phyloP scores from a whole-genome alignment of 2,888 invertebrate genomes.

The Leucozona laternaria region DNA sequence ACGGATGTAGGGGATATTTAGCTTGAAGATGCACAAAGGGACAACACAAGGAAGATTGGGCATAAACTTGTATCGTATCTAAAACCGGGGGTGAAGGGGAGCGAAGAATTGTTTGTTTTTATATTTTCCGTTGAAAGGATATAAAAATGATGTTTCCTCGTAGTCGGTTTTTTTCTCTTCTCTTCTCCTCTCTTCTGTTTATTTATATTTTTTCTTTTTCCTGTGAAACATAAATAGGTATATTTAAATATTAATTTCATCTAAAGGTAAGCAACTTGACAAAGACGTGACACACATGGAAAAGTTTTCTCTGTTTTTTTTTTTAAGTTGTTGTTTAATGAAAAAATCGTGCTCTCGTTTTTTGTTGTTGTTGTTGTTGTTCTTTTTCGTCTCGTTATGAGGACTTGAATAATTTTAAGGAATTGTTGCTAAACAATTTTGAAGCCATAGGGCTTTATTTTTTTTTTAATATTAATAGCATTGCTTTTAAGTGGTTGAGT shows the following conservation, averaged over 20 bases:
- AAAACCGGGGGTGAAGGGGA: not conserved
- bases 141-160: constrained; percentile 25
- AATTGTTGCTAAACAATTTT: constrained; percentile 47
- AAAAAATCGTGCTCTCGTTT: constrained; percentile 21
- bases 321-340: not conserved
- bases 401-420: constrained; percentile 33
- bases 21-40: constrained; percentile 61
- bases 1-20: constrained; percentile 52
- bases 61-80: constrained; percentile 17
- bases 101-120: constrained; percentile 38
- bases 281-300: constrained; percentile 54
- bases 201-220: constrained; percentile 21
- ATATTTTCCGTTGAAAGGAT: constrained; percentile 33
- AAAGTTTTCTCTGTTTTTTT: not conserved
- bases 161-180: not conserved
- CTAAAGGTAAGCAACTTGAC: constrained; percentile 29
- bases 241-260: constrained; percentile 69
- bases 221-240: constrained; percentile 15
- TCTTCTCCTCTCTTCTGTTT: not conserved
- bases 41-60: constrained; percentile 52
- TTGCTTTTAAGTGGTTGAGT: constrained; percentile 20
- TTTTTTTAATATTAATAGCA: constrained; percentile 17
- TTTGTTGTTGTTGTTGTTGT: constrained; percentile 4
- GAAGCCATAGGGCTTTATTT: constrained; percentile 27
- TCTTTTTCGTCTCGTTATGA: constrained; percentile 14